Conservation (phyloP, 2,888 invertebrate species). For the Priocnemis perturbator region DNA sequence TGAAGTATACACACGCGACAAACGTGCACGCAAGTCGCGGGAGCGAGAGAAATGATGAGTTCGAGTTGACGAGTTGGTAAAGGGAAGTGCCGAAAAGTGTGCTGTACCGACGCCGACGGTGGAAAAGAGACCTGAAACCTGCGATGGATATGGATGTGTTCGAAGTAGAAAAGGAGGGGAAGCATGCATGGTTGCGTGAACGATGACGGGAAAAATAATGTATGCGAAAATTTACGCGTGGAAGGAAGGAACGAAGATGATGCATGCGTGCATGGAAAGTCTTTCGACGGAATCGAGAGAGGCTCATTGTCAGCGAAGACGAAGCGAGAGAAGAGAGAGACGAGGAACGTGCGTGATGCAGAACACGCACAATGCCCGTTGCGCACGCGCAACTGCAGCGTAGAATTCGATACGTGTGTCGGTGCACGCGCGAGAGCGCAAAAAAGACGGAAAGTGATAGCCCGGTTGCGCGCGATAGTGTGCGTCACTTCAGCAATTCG, state of each 20-base stretch:
- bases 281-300: not conserved
- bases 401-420: slow-evolving; percentile 11
- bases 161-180: too few species aligned
- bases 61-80: not conserved
- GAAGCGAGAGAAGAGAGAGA: slow-evolving; percentile 10
- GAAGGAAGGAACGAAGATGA: too few species aligned
- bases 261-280: slow-evolving; percentile 1
- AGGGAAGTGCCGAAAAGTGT: too few species aligned
- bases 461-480: slow-evolving; percentile 20
- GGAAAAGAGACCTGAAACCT: not conserved
- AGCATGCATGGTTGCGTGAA: too few species aligned
- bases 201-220: too few species aligned
- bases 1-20: slow-evolving; percentile 2
- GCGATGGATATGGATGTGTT: too few species aligned
- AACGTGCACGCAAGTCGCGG: slow-evolving; percentile 1
- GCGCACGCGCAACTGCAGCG: slow-evolving; percentile 21
- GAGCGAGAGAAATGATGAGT: not conserved
- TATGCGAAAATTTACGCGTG: too few species aligned
- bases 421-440: slow-evolving; percentile 10
- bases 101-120: not conserved
- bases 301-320: too few species aligned
- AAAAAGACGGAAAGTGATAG: slow-evolving; percentile 25
- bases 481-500: slow-evolving; percentile 41
- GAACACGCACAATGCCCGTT: slow-evolving; percentile 24
- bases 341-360: slow-evolving; percentile 31